Evolutionary conservation across 2,888 invertebrate genomes (phyloP), one percentile per base, ranked within the genome.

Genomic region (Zaprionus obscuricornis): DNA sequence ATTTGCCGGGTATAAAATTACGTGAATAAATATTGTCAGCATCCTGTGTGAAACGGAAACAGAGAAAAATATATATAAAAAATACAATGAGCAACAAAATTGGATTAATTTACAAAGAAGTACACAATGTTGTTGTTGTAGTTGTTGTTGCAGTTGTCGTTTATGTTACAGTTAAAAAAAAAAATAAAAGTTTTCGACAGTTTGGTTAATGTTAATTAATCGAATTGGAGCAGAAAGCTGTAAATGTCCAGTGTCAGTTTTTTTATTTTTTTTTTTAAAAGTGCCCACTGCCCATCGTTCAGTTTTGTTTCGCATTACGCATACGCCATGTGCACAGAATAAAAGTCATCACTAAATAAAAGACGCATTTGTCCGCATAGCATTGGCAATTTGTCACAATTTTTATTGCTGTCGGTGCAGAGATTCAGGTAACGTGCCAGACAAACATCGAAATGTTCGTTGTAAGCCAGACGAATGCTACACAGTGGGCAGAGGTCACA

Each of bases 1-100:
- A 47, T 13, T 78, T 76, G 17, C 89, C 89, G 29, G 88, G 86
- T 46, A 87, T 77, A 66, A 88, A 87, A 59, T 88, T 84, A 57
- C 74, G 85, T 46, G 87, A 74, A 49, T 87, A 88, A 57, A 86
- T 83, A 66, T 86, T 87, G 54, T 87, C 85, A 10, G 64, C 47
- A 24, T 87, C 76, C 89, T 88, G 66, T 11, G n/a, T n/a, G n/a
- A n/a, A n/a, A n/a, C n/a, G n/a, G n/a, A n/a, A n/a, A n/a, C n/a
- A n/a, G n/a, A n/a, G n/a, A n/a, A n/a, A n/a, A n/a, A n/a, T n/a
- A n/a, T n/a, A n/a, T n/a, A n/a, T n/a, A n/a, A n/a, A n/a, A n/a
- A n/a, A n/a, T n/a, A n/a, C n/a, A n/a, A n/a, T n/a, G n/a, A n/a
- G n/a, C n/a, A n/a, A n/a, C n/a, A n/a, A n/a, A n/a, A n/a, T n/a